Evolutionary conservation across 2,888 invertebrate genomes (phyloP).

Genomic region (Macrophya annulata): DNA sequence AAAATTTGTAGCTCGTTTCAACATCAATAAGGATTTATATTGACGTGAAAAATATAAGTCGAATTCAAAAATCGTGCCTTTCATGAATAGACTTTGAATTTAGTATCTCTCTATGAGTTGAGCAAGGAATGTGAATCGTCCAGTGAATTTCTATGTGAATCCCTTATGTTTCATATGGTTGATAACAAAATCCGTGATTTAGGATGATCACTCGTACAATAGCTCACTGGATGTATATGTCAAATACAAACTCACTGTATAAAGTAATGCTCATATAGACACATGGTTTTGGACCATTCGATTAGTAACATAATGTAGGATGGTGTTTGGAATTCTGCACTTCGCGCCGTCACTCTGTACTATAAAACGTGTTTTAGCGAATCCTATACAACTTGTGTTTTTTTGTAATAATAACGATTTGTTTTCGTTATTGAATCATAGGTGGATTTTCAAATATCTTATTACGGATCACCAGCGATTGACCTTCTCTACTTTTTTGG

Average conservation of each 20-base stretch:
- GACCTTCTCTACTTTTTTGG: slow-evolving; percentile 80
- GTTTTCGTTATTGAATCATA: slow-evolving; percentile 70
- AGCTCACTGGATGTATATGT: neutral
- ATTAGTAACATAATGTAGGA: neutral
- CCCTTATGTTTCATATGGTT: neutral
- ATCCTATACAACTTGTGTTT: neutral
- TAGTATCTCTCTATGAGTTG: neutral
- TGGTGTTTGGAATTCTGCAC: neutral
- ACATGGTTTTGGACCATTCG: neutral
- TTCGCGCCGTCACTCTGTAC: neutral
- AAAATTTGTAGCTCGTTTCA: neutral
- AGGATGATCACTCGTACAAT: neutral
- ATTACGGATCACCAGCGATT: slow-evolving; percentile 78
- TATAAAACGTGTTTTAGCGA: neutral
- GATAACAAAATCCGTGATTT: neutral
- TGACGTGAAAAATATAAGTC: neutral
- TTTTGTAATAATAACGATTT: slow-evolving; percentile 17
- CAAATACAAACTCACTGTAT: neutral
- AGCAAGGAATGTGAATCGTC: slow-evolving; percentile 61
- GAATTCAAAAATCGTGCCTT: slow-evolving; percentile 62
- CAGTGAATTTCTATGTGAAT: slow-evolving; percentile 64
- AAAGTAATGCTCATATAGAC: neutral
- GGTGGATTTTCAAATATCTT: slow-evolving; percentile 80
- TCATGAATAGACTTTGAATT: slow-evolving; percentile 58
- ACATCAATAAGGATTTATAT: neutral